Conservation (phyloP, 2,888 invertebrate species). For the Camponotus fellah region DNA sequence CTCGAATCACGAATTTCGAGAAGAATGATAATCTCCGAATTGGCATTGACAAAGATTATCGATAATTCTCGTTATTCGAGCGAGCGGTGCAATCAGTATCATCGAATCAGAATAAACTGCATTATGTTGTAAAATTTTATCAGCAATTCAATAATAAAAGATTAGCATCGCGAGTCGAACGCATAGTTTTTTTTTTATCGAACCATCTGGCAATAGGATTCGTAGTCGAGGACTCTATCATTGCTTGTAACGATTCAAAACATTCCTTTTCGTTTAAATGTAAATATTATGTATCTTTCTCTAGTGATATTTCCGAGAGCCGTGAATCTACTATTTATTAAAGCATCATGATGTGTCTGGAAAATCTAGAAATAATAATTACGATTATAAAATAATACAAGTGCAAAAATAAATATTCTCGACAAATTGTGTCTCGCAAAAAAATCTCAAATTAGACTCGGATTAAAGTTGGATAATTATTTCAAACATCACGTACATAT, state of each 20-base stretch:
- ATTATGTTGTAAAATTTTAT: not conserved
- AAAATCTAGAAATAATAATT: not conserved
- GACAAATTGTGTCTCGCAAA: not conserved
- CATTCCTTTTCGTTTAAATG: conserved; percentile 20
- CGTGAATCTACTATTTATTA: not conserved
- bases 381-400: not conserved
- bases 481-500: not conserved
- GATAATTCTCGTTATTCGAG: conserved; percentile 24
- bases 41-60: not conserved
- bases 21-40: conserved; percentile 2
- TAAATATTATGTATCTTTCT: conserved; percentile 39
- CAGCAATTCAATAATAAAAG: not conserved
- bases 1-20: not conserved
- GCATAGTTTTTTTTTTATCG: not conserved
- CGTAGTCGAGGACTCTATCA: not conserved
- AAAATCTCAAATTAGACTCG: not conserved
- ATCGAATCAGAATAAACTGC: conserved; percentile 22
- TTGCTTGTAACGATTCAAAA: not conserved
- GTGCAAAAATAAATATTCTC: not conserved
- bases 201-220: not conserved
- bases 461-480: not conserved
- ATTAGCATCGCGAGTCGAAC: not conserved
- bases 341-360: not conserved
- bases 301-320: conserved; percentile 7
- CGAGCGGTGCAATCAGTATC: not conserved